Evolutionary conservation across 2,797 vertebrate genomes (phyloP).

Genomic region (Nannoperca australis): DNA sequence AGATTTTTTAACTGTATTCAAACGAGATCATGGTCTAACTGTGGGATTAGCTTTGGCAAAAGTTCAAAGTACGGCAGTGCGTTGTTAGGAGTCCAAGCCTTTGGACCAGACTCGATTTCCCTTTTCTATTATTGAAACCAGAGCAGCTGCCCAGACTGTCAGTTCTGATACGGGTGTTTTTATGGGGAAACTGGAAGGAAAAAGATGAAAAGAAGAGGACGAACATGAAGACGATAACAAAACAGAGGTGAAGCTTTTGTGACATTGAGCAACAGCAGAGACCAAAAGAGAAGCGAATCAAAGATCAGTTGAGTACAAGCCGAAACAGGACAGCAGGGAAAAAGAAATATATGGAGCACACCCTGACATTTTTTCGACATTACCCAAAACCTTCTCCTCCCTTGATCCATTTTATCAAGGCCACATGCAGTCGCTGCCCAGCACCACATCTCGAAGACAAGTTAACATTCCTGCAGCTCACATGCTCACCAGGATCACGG

Average conservation of each 20-base stretch:
- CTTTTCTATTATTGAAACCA: slow-evolving; percentile 42
- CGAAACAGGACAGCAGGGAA: slow-evolving; percentile 13
- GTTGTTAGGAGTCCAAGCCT: not conserved
- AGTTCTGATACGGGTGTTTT: slow-evolving; percentile 27
- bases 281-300: not conserved
- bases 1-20: slow-evolving; percentile 33
- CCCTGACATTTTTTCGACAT: slow-evolving; percentile 37
- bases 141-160: slow-evolving; percentile 24
- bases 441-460: slow-evolving; percentile 33
- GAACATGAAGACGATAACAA: slow-evolving; percentile 16
- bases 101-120: slow-evolving; percentile 31
- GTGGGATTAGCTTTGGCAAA: slow-evolving; percentile 36
- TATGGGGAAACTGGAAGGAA: not conserved
- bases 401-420: slow-evolving; percentile 32
- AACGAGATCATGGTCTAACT: slow-evolving; percentile 35
- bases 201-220: slow-evolving; percentile 37
- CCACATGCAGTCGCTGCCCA: slow-evolving; percentile 46
- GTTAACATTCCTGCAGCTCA: slow-evolving; percentile 59
- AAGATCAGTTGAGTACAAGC: not conserved
- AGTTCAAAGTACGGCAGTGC: slow-evolving; percentile 30
- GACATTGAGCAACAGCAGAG: slow-evolving; percentile 25
- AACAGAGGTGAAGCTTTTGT: slow-evolving; percentile 4
- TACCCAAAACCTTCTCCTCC: slow-evolving; percentile 35
- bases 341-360: slow-evolving; percentile 25
- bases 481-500: slow-evolving; percentile 36